Percentiles rank a stretch among this genome's conserved stretches.
Conservation (phyloP, 2,113 vertebrate genomes). For the Chauna torquata region DNA sequence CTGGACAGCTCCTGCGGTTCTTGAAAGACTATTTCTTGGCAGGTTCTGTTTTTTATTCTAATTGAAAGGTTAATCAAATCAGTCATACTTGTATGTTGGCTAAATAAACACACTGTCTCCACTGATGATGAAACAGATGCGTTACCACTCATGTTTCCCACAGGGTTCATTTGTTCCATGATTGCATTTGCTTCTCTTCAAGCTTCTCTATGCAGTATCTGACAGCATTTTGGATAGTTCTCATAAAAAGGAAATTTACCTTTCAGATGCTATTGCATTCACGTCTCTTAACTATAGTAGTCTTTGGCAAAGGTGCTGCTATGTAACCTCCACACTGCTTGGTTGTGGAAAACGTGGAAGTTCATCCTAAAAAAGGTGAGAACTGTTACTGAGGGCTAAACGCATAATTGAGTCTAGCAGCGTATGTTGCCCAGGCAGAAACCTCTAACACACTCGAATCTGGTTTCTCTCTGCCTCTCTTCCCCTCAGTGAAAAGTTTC, state of each 20-base stretch:
- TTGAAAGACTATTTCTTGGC: slow-evolving; percentile 69
- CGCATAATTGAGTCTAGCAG: not conserved
- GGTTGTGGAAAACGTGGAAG: not conserved
- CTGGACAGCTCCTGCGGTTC: slow-evolving; percentile 68
- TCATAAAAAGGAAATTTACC: not conserved
- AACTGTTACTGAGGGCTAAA: not conserved
- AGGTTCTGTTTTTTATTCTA: slow-evolving; percentile 50
- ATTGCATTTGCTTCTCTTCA: slow-evolving; percentile 4
- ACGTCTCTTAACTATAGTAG: not conserved
- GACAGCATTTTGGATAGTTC: not conserved
- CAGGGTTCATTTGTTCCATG: slow-evolving; percentile 17
- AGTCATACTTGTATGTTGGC: slow-evolving; percentile 45
- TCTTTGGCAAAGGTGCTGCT: not conserved
- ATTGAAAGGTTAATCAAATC: slow-evolving; percentile 74
- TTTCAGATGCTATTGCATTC: not conserved
- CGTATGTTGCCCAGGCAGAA: not conserved
- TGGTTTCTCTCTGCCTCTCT: not conserved
- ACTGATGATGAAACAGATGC: slow-evolving; percentile 59
- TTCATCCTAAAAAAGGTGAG: not conserved
- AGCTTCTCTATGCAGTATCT: not conserved
- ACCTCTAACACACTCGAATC: not conserved
- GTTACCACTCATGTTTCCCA: not conserved
- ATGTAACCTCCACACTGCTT: not conserved
- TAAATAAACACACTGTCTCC: slow-evolving; percentile 61
- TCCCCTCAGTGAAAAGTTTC: not conserved